phyloP scores from a whole-genome alignment of 2,797 vertebrate species.

The Melanotaenia parkinsoni region DNA sequence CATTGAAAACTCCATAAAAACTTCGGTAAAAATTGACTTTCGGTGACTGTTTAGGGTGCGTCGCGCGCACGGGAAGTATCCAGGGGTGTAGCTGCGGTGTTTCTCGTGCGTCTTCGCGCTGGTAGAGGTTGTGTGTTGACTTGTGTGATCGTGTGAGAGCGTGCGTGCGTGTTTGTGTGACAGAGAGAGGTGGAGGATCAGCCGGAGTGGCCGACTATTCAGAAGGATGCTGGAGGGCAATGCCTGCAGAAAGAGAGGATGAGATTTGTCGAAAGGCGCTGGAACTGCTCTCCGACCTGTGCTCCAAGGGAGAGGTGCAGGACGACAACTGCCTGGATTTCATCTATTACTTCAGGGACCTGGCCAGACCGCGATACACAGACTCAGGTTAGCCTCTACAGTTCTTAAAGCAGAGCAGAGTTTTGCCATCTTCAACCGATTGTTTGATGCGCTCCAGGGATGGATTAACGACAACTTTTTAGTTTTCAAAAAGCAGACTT shows the following conservation, averaged over 20 bases:
- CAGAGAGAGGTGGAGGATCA: constrained; percentile 42
- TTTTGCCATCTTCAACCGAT: not conserved
- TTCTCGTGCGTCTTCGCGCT: constrained; percentile 43
- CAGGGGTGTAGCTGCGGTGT: constrained; percentile 45
- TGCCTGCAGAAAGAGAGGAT: constrained; percentile 96
- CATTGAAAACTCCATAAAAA: constrained; percentile 5
- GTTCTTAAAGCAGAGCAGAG: not conserved
- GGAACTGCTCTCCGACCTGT: constrained; percentile 94
- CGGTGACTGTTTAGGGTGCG: constrained; percentile 15
- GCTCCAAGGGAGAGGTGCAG: constrained; percentile 93
- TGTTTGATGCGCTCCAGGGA: not conserved
- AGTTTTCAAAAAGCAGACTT: constrained; percentile 12
- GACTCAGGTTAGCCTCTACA: constrained; percentile 87
- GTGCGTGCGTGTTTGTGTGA: not conserved
- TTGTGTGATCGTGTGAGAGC: not conserved
- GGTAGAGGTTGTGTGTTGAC: not conserved
- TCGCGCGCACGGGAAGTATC: constrained; percentile 32
- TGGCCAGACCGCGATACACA: constrained; percentile 89
- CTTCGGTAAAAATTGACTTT: constrained; percentile 18
- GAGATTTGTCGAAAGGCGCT: constrained; percentile 98
- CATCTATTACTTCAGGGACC: constrained; percentile 94
- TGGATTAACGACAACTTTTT: not conserved
- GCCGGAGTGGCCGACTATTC: constrained; percentile 78
- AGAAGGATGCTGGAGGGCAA: constrained; percentile 98
- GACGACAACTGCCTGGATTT: constrained; percentile 96